Evolutionary conservation across 2,888 invertebrate species (phyloP).

Genomic region (Tetheella fluctuosa): DNA sequence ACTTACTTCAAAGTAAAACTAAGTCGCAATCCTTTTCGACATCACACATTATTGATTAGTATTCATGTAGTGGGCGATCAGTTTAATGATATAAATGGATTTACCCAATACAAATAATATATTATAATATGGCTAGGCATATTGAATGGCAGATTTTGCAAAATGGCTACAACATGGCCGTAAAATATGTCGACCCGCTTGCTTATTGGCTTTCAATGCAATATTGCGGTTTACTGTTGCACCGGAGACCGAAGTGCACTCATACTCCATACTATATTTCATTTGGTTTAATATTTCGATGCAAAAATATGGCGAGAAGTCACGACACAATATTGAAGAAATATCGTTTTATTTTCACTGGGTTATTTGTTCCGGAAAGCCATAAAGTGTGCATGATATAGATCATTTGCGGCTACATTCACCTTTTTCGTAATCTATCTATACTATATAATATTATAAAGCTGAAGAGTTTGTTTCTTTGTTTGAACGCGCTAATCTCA

Average conservation of each 20-base stretch:
- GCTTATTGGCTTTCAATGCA: constrained; percentile 11
- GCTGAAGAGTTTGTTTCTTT: too few species aligned
- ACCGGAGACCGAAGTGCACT: not conserved
- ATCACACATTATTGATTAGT: too few species aligned
- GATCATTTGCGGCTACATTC: not conserved
- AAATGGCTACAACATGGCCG: not conserved
- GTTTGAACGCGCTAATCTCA: too few species aligned
- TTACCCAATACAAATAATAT: too few species aligned
- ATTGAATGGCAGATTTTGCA: not conserved
- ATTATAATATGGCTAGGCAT: not conserved
- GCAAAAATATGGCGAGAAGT: not conserved
- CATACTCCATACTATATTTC: not conserved
- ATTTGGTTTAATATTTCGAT: constrained; percentile 5
- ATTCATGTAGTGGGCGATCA: too few species aligned
- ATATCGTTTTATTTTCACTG: constrained; percentile 2
- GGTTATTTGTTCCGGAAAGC: not conserved
- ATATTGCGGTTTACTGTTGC: constrained; percentile 9
- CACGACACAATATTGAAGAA: not conserved
- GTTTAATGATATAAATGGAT: too few species aligned
- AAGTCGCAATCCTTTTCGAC: too few species aligned
- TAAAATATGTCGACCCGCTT: constrained; percentile 9
- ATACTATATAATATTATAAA: too few species aligned
- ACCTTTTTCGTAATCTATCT: not conserved
- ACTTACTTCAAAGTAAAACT: too few species aligned
- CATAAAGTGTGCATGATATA: not conserved